Conservation (phyloP, 2,888 invertebrate genomes). For the Phalangium opilio region DNA sequence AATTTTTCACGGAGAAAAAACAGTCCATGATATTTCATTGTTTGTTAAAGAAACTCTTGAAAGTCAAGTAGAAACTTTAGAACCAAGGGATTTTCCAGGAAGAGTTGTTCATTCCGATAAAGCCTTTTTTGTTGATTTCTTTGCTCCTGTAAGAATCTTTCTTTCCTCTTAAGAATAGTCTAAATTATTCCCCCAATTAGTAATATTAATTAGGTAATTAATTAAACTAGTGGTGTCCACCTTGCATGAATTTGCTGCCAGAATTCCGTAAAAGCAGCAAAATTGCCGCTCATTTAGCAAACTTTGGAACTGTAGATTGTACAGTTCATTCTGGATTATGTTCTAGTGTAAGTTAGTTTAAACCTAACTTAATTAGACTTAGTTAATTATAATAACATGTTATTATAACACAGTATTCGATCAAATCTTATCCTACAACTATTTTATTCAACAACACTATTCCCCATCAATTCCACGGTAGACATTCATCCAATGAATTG, state of each 20-base stretch:
- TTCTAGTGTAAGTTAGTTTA: conserved; percentile 23
- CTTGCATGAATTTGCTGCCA: conserved; percentile 50
- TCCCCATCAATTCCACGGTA: conserved; percentile 42
- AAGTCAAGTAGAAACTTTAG: conserved; percentile 31
- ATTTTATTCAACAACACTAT: conserved; percentile 45
- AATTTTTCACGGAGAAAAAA: conserved; percentile 44
- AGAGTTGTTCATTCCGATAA: conserved; percentile 25
- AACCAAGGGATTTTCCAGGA: conserved; percentile 30
- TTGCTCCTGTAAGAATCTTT: conserved; percentile 46
- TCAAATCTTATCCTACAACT: conserved; percentile 52
- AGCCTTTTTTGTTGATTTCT: conserved; percentile 57
- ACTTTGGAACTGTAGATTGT: conserved; percentile 52
- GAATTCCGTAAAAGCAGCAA: conserved; percentile 49
- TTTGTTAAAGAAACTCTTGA: conserved; percentile 45
- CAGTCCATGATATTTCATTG: conserved; percentile 40
- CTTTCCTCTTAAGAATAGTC: not conserved
- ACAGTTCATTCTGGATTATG: conserved; percentile 45
- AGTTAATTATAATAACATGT: no score
- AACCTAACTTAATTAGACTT: no score
- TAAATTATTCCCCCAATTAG: not conserved
- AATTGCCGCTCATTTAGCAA: conserved; percentile 29
- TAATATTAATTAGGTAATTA: no score
- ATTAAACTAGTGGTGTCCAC: conserved; percentile 48
- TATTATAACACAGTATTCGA: conserved; percentile 36
- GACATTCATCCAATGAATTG: conserved; percentile 42